Percentiles rank a stretch among this genome's conserved stretches.
Conservation (phyloP, 2,888 invertebrate genomes). For the Dasypolia templi region DNA sequence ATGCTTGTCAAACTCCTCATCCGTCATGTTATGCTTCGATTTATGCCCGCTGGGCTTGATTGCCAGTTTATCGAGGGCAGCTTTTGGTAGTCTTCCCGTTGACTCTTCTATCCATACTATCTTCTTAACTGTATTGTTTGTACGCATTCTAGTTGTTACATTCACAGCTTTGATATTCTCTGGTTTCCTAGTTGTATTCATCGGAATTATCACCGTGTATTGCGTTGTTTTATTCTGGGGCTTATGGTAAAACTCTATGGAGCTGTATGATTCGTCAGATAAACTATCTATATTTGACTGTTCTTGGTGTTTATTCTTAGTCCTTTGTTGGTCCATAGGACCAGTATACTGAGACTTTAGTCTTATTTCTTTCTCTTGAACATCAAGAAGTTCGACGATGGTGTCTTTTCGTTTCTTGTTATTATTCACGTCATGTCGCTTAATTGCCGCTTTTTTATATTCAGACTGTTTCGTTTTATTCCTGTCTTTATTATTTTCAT, state of each 20-base stretch:
- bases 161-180: not conserved
- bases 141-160: not conserved
- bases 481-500: not conserved
- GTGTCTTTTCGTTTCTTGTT: not conserved
- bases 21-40: not conserved
- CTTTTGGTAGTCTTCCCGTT: conserved; percentile 30
- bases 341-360: not conserved
- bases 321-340: not conserved
- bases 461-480: not conserved
- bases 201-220: not conserved
- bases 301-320: not conserved
- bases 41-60: not conserved
- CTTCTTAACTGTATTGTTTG: not conserved
- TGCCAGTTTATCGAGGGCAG: conserved; percentile 20
- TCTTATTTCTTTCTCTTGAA: not conserved
- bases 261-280: not conserved
- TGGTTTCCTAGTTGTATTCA: not conserved
- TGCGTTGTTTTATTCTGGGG: not conserved
- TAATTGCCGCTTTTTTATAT: not conserved
- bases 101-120: conserved; percentile 48
- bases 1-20: not conserved
- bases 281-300: not conserved
- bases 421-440: not conserved
- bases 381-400: too few species aligned
- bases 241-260: conserved; percentile 16